A percentile compares a stretch with the other conserved stretches of the same genome.
These are phyloP conservation scores for Myotis findleyi DNA, from an alignment of 2,797 vertebrate genomes.

Conservation along the genomic window DNA sequence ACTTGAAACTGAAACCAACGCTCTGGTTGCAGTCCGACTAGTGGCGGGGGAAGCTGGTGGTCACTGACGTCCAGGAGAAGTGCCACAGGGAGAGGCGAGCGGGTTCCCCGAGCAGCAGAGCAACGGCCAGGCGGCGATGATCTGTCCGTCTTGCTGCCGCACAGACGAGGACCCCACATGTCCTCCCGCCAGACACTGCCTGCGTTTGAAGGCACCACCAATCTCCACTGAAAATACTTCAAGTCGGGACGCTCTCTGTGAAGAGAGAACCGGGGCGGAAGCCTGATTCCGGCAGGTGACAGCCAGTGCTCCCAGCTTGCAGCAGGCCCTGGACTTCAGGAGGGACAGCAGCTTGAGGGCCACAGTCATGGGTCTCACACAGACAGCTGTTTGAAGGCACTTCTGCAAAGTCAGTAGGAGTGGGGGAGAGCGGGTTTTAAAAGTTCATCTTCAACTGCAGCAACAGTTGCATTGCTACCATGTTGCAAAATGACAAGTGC, in stretches of 20 bases:
- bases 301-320: accelerated
- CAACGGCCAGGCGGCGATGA: accelerated
- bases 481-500: neutral
- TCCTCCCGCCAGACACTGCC: accelerated
- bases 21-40: accelerated
- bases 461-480: neutral
- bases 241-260: neutral
- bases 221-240: no score
- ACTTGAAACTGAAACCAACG: neutral
- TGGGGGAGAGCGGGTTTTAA: neutral
- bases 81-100: accelerated
- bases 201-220: neutral
- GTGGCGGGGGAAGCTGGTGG: no score
- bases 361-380: neutral
- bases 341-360: neutral
- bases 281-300: neutral
- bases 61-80: neutral
- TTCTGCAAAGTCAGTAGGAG: neutral
- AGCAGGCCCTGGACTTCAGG: neutral
- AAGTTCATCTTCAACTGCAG: neutral
- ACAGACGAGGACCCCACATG: neutral
- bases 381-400: conserved; percentile 32
- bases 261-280: neutral
- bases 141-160: neutral
- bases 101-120: neutral